Conservation (phyloP, 2,888 invertebrate genomes). For the Loripinus fragilis region DNA sequence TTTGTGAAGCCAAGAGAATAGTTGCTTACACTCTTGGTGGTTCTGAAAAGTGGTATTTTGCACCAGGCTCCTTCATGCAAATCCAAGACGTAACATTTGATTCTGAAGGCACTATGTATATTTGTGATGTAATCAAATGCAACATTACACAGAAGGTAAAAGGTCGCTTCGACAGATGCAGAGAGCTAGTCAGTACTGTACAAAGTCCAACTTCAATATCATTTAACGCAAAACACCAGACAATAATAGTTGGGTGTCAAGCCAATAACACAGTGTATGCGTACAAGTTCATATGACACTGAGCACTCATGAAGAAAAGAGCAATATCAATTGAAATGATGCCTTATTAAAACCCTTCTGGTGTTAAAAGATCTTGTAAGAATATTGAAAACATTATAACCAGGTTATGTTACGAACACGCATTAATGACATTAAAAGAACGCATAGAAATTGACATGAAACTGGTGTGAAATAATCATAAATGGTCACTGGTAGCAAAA, state of each 20-base stretch:
- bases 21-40: background rate
- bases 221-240: background rate
- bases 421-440: no score
- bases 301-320: no score
- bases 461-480: no score
- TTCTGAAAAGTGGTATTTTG: background rate
- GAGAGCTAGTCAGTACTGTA: background rate
- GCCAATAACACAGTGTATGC: background rate
- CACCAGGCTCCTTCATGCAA: background rate
- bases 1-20: background rate
- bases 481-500: no score
- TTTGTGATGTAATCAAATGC: background rate
- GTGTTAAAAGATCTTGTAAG: no score
- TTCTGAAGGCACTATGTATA: background rate
- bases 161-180: background rate
- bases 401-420: no score
- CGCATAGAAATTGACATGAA: no score
- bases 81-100: background rate
- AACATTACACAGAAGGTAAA: background rate
- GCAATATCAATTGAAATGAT: no score
- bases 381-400: no score
- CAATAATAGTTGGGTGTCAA: background rate
- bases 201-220: background rate
- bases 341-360: no score
- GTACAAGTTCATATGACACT: no score